Evolutionary conservation across 2,888 invertebrate genomes (phyloP), one percentile per base, ranked within the genome.

Genomic region (Crematogaster levior): DNA sequence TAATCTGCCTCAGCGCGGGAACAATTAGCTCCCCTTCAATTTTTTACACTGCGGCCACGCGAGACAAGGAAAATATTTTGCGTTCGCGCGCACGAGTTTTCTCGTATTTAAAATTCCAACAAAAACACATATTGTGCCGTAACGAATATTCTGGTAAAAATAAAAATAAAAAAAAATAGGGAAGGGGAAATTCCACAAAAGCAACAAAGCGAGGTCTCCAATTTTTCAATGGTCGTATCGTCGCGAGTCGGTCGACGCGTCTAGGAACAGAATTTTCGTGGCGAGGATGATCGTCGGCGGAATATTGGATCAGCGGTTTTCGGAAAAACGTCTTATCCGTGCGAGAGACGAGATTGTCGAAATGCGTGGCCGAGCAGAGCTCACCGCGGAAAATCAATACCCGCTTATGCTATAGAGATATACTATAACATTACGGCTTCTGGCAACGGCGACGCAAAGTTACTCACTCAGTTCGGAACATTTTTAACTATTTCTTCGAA

Each of bases 401-500:
- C 27, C 56, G 77, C 53, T 79, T 72, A 27, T 9, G n/a, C n/a
- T n/a, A 24, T 7, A 43, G 68, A 79, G 77, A 79, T 79, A 70
- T 56, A 68, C 70, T 70, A 56, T 56, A 79, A 79, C 70, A 56
- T 68, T 68, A 79, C 56, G 77, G 70, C 40, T 68, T 68, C 70
- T 68, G 70, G 77, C 70, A 79, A 70, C 68, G 30, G 77, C 30
- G 77, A 79, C 56, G 70, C 70, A 43, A 79, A 79, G 56, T 77
- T 77, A 68, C 30, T 15, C 53, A 21, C 21, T 6, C 18, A 40
- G 40, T 68, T 56, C 24, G 43, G 56, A 61, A 61, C 56, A 66
- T 70, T 70, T 70, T 79, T 79, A 79, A 79, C 77, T 79, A 68
- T 79, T 79, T 79, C 77, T 79, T 79, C 56, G 77, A 79, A 79